Conservation (phyloP, 2,113 vertebrate species). For the Oenanthe oenanthe region DNA sequence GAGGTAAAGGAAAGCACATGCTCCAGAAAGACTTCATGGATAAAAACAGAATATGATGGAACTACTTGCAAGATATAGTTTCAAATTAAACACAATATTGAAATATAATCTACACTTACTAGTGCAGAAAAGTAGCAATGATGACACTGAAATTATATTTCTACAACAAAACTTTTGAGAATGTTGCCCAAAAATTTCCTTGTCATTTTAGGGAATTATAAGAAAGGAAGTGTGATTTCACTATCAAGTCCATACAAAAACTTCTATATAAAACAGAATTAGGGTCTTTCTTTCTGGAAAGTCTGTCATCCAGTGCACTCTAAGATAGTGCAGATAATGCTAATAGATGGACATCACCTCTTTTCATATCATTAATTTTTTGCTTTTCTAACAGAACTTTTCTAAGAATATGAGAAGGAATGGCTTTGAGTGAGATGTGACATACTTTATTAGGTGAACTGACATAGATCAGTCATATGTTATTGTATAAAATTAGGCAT, state of each 20-base stretch:
- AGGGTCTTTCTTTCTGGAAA: not conserved
- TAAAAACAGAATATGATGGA: not conserved
- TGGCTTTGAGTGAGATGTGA: not conserved
- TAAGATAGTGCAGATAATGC: not conserved
- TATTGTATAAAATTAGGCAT: not conserved
- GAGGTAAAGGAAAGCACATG: not conserved
- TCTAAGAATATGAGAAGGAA: not conserved
- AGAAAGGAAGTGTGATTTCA: not conserved
- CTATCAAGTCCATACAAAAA: not conserved
- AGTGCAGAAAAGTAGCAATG: not conserved
- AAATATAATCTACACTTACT: not conserved
- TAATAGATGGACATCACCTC: not conserved
- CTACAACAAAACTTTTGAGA: not conserved
- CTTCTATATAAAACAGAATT: not conserved
- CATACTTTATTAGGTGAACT: not conserved
- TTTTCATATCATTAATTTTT: not conserved
- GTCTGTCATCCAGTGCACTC: not conserved
- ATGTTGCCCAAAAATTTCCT: not conserved
- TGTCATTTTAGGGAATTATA: not conserved
- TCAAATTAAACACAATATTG: not conserved
- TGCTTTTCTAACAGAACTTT: not conserved
- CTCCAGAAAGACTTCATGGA: not conserved
- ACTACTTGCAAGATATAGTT: not conserved
- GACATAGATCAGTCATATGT: not conserved
- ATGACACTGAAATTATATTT: not conserved